Evolutionary conservation across 2,113 vertebrate genomes (phyloP), one percentile per base, ranked within the genome.

Genomic region (Henicopernis longicauda): DNA sequence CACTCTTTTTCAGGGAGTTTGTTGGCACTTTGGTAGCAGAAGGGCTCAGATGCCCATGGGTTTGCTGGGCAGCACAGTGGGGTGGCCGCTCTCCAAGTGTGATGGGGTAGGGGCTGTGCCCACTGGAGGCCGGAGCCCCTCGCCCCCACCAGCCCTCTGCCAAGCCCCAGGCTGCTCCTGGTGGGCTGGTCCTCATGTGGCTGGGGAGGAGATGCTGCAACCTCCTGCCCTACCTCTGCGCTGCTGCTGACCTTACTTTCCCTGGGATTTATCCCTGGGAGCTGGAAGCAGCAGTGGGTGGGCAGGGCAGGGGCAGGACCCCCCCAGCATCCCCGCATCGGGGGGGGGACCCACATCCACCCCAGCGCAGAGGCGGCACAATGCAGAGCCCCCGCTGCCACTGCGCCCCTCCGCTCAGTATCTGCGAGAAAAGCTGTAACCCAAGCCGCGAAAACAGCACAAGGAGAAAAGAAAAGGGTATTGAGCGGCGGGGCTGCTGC

Each of bases 391-490:
- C 86, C 82, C 4, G 4, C 73, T 76, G 77, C 84, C 70, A 10
- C 90, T 45, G 42, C 34, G 0, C 84, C 90, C 65, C 86, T 88
- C 52, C 5, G 6, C 82, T 71, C 80, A 40, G 83, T 92, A 82
- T 92, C 94, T 82, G 85, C 26, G 10, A 97, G 95, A 90, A 95
- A 90, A 87, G 94, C 88, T 95, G 96, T 96, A 96, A 96, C 92
- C 71, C 57, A 95, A 97, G 89, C 84, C 55, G 9, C 14, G 34
- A 52, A 90, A 95, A 82, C 86, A 90, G 97, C 89, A 55, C 80
- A 65, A 86, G 87, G 72, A 62, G 95, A 59, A 95, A 97, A 97
- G 94, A 97, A 97, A 97, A 97, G 96, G 76, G 96, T 97, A 97
- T 97, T 97, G 96, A 97, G 86, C 42, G 34, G 78, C 84, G 3